Percentiles rank a stretch among this genome's conserved stretches.
phyloP scores from a whole-genome alignment of 2,888 invertebrate genomes.

The Cantharis lateralis region DNA sequence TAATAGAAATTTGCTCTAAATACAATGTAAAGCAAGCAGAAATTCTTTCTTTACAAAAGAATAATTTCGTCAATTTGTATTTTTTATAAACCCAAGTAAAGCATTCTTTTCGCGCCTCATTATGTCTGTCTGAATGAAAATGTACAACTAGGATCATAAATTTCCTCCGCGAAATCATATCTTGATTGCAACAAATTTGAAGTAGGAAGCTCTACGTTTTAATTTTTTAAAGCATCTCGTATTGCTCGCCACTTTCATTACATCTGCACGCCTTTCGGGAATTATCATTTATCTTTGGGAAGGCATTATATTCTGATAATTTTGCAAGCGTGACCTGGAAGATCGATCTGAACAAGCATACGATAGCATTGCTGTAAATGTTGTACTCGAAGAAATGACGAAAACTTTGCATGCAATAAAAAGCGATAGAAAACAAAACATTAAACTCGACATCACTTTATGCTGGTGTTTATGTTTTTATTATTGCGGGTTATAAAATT shows the following conservation, averaged over 20 bases:
- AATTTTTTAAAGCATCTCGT: constrained; percentile 14
- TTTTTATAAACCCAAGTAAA: constrained; percentile 3
- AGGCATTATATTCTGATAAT: constrained; percentile 19
- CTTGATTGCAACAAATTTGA: constrained; percentile 18
- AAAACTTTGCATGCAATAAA: constrained; percentile 3
- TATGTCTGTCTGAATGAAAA: constrained; percentile 5
- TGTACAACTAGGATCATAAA: constrained; percentile 12
- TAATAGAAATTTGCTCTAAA: no score
- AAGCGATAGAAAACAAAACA: constrained; percentile 1
- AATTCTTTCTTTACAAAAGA: background rate
- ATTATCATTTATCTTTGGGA: constrained; percentile 17
- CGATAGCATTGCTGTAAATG: background rate
- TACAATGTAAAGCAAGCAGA: no score
- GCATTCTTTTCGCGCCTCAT: constrained; percentile 11
- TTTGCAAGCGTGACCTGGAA: constrained; percentile 16
- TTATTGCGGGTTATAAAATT: constrained; percentile 3
- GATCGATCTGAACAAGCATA: constrained; percentile 14
- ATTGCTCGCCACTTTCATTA: constrained; percentile 14
- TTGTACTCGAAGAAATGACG: background rate
- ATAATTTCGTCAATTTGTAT: constrained; percentile 2
- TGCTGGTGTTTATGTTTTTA: background rate
- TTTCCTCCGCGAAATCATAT: constrained; percentile 8
- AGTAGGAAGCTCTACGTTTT: constrained; percentile 6
- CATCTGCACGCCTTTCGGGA: constrained; percentile 16
- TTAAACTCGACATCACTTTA: background rate